Conservation (phyloP, 2,888 invertebrate genomes). For the Aphodius granarius region DNA sequence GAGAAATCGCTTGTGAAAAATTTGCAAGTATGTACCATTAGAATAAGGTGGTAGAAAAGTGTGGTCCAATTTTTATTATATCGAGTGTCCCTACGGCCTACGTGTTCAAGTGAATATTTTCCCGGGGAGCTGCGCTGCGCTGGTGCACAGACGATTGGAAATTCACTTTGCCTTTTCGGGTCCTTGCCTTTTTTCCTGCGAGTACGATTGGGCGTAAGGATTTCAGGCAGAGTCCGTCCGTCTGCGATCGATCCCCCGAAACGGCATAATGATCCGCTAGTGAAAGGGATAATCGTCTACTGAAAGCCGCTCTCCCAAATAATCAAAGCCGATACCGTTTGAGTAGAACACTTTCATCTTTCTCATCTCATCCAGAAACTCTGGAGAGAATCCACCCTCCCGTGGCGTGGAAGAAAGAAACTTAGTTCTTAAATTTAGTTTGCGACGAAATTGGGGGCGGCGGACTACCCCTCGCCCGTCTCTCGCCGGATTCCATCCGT, state of each 20-base stretch:
- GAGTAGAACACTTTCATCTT: conserved; percentile 6
- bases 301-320: conserved; percentile 8
- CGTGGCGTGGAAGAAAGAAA: conserved; percentile 41
- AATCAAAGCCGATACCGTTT: conserved; percentile 12
- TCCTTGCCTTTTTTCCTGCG: neutral
- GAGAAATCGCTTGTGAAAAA: neutral
- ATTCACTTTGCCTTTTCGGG: neutral
- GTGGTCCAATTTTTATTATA: neutral
- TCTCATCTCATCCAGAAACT: conserved; percentile 2
- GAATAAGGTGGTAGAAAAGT: neutral
- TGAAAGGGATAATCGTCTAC: conserved; percentile 42
- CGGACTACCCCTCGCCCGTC: conserved; percentile 33
- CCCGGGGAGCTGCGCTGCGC: neutral
- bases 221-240: neutral
- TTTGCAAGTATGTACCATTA: neutral
- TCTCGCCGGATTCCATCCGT: conserved; percentile 23
- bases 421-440: conserved; percentile 50
- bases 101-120: neutral
- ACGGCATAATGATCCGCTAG: conserved; percentile 38
- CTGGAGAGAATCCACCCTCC: conserved; percentile 29
- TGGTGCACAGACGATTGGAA: neutral
- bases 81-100: neutral
- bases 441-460: conserved; percentile 47
- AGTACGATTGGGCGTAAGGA: neutral
- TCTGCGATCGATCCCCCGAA: conserved; percentile 19